Evolutionary conservation across 1,140 invertebrate genomes (phyloP).

Genomic region (Monochamus saltuarius): DNA sequence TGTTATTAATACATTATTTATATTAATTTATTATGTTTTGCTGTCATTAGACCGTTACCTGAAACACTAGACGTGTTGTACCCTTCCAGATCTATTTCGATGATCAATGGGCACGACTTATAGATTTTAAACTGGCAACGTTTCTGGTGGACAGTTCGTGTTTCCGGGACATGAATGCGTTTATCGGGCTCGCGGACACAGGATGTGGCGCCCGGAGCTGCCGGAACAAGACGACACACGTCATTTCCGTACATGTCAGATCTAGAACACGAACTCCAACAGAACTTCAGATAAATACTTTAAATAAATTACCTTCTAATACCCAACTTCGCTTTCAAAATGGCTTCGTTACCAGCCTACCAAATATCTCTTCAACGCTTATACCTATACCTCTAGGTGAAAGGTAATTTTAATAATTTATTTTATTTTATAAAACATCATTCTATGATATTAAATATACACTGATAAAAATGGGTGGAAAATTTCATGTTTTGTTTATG

Average conservation of each 20-base stretch:
- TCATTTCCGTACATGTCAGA: conserved; percentile 51
- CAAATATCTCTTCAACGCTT: neutral
- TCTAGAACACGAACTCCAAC: conserved; percentile 33
- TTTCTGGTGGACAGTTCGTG: conserved; percentile 48
- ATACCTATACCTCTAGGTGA: no score
- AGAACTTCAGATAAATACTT: conserved; percentile 33
- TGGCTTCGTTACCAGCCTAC: neutral
- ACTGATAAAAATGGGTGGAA: no score
- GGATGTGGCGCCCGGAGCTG: conserved; percentile 48
- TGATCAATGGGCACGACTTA: no score
- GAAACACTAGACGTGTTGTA: no score
- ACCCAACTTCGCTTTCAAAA: conserved; percentile 22
- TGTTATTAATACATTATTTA: no score
- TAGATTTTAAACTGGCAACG: conserved; percentile 4
- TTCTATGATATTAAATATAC: no score
- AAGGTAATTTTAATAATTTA: no score
- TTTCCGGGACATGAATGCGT: conserved; percentile 50
- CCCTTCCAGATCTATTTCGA: no score
- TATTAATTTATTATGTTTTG: no score
- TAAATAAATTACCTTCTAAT: conserved; percentile 39
- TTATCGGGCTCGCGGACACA: conserved; percentile 50
- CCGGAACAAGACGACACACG: conserved; percentile 53
- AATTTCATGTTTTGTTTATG: no score
- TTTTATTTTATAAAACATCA: no score
- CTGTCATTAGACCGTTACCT: no score